Evolutionary conservation across 2,888 invertebrate genomes (phyloP), one percentile per base, ranked within the genome.

Genomic region (Achlya flavicornis): DNA sequence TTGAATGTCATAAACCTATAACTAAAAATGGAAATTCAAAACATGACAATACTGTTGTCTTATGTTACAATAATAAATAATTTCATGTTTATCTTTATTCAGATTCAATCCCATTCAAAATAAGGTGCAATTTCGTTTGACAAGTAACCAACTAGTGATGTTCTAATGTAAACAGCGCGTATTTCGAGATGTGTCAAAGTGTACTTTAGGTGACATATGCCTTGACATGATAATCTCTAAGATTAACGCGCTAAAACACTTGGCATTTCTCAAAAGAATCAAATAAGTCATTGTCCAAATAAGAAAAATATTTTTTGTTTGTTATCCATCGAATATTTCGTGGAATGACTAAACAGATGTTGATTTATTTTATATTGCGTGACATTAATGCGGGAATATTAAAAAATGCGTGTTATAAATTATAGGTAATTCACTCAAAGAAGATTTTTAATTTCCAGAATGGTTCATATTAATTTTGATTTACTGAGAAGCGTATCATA

Each of bases 141-240:
- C 4, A 32, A 5, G 33, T 41, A 26, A n/a, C 72, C 64, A 62
- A 69, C 79, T 81, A 84, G 83, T 84, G 86, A 81, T 81, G 81
- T 78, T 67, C 79, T 73, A 84, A 81, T 75, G 80, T 87, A 92
- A 91, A 91, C 67, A 86, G 41, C 60, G 16, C 88, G 88, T 86
- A 87, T 86, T 77, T 80, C 79, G 72, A 80, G 79, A 85, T 76
- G 79, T 89, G 90, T 90, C 91, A 88, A 85, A 86, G 83, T 84
- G 78, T 84, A 79, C 84, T 85, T 85, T 78, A 79, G 75, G 66
- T 82, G 88, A 88, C 88, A 83, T 75, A 68, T 75, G 77, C 77
- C 82, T 78, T 87, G 90, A 92, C 86, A 85, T 77, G 73, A 82
- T 92, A 92, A 92, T 90, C 91, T 86, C 60, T 6, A 69, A 83